Percentiles rank a stretch among this genome's conserved stretches.
Evolutionary conservation across 2,888 invertebrate genomes (phyloP).

Genomic region (Xestia xanthographa): DNA sequence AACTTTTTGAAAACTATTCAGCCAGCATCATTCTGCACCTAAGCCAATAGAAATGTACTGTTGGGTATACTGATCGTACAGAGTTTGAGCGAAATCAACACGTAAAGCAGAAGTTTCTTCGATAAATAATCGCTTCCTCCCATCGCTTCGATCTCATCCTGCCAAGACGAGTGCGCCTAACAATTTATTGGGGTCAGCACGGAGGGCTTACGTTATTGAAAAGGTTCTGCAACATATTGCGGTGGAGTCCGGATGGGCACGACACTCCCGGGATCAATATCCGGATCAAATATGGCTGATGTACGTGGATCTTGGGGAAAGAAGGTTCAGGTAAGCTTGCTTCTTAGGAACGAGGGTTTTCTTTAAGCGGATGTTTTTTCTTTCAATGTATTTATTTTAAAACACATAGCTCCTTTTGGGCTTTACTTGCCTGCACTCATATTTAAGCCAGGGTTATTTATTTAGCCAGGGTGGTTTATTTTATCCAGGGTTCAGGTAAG

Average conservation of each 20-base stretch:
- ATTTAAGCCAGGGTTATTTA: background rate
- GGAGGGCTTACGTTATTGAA: conserved; percentile 69
- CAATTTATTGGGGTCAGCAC: conserved; percentile 77
- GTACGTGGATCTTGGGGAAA: conserved; percentile 35
- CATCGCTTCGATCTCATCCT: conserved; percentile 19
- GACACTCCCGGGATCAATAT: conserved; percentile 75
- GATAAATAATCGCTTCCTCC: conserved; percentile 29
- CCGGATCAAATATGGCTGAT: conserved; percentile 66
- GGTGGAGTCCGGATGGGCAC: conserved; percentile 65
- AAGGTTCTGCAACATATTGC: conserved; percentile 72
- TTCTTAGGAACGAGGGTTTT: background rate
- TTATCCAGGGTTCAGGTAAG: conserved; percentile 9
- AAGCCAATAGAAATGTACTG: background rate
- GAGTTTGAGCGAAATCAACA: background rate
- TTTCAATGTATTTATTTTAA: background rate
- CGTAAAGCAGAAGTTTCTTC: background rate
- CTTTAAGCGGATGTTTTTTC: background rate
- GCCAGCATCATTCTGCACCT: background rate
- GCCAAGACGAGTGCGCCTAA: conserved; percentile 65
- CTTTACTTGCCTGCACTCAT: background rate
- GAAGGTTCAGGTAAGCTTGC: conserved; percentile 20
- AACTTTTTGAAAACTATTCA: background rate
- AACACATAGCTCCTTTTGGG: background rate
- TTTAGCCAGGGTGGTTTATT: no score
- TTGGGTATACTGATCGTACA: background rate